Conservation (phyloP, 2,113 vertebrate species). For the Azemiops feae region DNA sequence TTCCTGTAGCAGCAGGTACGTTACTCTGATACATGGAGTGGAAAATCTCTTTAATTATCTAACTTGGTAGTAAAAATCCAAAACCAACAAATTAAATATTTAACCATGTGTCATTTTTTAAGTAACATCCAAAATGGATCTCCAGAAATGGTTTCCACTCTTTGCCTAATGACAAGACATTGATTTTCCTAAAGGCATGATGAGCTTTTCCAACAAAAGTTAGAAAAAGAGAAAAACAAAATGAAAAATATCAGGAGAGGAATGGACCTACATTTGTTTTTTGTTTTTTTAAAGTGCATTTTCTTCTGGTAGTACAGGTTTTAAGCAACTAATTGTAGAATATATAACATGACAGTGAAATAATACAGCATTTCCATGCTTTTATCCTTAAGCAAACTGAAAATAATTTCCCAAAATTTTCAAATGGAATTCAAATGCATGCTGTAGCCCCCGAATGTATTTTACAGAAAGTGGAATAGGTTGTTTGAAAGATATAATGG, state of each 20-base stretch:
- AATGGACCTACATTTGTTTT: not conserved
- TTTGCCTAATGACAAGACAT: not conserved
- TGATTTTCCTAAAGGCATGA: not conserved
- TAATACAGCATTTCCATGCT: not conserved
- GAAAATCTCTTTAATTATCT: not conserved
- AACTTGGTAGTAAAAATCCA: not conserved
- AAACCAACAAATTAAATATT: not conserved
- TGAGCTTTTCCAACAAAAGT: not conserved
- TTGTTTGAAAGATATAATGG: slow-evolving; percentile 6
- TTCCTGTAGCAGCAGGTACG: not conserved
- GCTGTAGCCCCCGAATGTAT: not conserved
- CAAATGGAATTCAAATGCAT: not conserved
- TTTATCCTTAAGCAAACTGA: not conserved
- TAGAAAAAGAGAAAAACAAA: not conserved
- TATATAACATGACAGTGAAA: not conserved
- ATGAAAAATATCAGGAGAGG: not conserved
- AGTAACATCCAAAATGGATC: not conserved
- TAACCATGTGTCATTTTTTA: not conserved
- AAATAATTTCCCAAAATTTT: not conserved
- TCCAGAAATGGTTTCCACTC: not conserved
- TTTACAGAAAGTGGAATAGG: not conserved
- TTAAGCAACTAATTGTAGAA: not conserved
- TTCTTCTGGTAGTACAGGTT: not conserved
- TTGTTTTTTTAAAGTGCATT: not conserved
- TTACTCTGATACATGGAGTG: not conserved